These are phyloP conservation scores for Drosophila pallidifrons DNA, from an alignment of 1,140 invertebrate species.

Conservation along the genomic window DNA sequence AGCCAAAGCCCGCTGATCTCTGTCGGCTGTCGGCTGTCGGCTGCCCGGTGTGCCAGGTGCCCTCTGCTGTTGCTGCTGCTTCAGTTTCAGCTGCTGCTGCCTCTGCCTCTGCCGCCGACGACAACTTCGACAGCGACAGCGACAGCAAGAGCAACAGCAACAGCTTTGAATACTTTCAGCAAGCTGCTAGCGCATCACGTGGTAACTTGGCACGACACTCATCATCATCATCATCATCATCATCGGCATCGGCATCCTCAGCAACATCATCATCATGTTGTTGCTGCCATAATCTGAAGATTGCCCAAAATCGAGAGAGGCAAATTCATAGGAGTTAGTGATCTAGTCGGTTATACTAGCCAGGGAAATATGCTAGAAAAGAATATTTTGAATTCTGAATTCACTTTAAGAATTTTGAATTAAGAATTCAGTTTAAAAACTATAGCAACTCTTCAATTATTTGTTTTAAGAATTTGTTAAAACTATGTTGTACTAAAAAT, in stretches of 20 bases:
- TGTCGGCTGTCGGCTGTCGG: constrained; percentile 40
- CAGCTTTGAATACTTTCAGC: constrained; percentile 8
- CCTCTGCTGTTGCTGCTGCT: constrained; percentile 47
- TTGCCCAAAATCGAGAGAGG: constrained; percentile 36
- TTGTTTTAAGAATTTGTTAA: no score
- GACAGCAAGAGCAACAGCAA: not conserved
- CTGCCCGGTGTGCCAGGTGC: constrained; percentile 52
- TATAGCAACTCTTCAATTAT: no score
- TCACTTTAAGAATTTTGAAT: no score
- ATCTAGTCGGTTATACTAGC: constrained; percentile 8
- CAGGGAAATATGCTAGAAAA: not conserved
- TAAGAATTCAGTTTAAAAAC: no score
- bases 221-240: constrained; percentile 28
- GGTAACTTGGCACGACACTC: constrained; percentile 45
- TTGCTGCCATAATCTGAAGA: constrained; percentile 47
- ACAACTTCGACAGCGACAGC: constrained; percentile 40
- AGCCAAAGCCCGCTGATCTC: constrained; percentile 57
- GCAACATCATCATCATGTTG: constrained; percentile 26
- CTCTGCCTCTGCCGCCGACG: constrained; percentile 29
- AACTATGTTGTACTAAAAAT: no score
- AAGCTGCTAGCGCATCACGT: constrained; percentile 35
- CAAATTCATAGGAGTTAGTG: constrained; percentile 13
- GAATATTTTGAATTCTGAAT: no score
- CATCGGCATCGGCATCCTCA: constrained; percentile 25
- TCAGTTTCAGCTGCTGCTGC: constrained; percentile 33